A percentile compares a stretch with the other conserved stretches of the same genome.
Evolutionary conservation across 2,888 invertebrate species (phyloP).

Genomic region (Tethea ocularis): DNA sequence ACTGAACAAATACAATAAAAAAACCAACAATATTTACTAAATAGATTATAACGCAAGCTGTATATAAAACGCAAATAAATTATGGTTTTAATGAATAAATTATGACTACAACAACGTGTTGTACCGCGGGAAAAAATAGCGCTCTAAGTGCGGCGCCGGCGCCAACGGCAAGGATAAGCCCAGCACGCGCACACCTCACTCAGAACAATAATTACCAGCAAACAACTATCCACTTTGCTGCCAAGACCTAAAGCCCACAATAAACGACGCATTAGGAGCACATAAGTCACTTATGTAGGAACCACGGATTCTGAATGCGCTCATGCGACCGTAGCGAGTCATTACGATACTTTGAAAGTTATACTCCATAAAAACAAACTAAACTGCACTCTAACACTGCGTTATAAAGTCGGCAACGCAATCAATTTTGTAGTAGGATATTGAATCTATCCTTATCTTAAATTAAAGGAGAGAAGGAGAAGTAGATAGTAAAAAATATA

Average conservation of each 20-base stretch:
- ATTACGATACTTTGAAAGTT: constrained; percentile 77
- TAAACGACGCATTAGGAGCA: constrained; percentile 20
- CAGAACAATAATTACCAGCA: constrained; percentile 42
- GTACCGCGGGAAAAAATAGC: constrained; percentile 77
- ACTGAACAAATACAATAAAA: constrained; percentile 53
- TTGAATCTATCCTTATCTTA: constrained; percentile 53
- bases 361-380: constrained; percentile 55
- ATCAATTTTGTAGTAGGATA: constrained; percentile 40
- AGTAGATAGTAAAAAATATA: constrained; percentile 58
- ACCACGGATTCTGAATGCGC: constrained; percentile 68
- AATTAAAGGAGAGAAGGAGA: constrained; percentile 53
- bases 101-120: constrained; percentile 68
- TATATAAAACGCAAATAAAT: constrained; percentile 71
- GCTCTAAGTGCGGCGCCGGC: constrained; percentile 77
- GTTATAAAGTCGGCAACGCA: constrained; percentile 59
- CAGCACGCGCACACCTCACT: constrained; percentile 58
- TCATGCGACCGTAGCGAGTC: constrained; percentile 81
- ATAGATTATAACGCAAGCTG: constrained; percentile 62
- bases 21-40: constrained; percentile 64
- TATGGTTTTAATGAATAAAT: constrained; percentile 79
- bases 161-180: constrained; percentile 76
- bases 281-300: constrained; percentile 54
- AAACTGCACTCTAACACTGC: constrained; percentile 63
- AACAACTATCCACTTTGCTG: constrained; percentile 44
- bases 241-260: constrained; percentile 37